Base-by-base conservation (phyloP, 1,140 invertebrate genomes). In the Mactra quadrangularis region DNA sequence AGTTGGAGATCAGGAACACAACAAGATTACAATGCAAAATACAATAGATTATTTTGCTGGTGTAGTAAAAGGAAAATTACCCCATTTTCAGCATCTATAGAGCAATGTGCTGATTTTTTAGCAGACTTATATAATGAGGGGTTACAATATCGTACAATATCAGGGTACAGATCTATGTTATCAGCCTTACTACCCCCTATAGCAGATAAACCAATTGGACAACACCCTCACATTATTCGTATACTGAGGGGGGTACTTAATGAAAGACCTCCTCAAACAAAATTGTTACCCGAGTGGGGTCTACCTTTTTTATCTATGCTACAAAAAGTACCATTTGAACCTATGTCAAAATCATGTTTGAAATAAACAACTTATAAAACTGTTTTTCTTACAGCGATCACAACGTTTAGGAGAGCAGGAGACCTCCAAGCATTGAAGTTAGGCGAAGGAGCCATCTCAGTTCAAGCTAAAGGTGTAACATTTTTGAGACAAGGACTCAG, bases 101-200 rank as follows among this genome's bases (percentile, higher is more conserved):
- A 3, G 17, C 35, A 76, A 52, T 60, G 59, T 70, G 72, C 72
- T 15, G 57, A 60, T 27, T 82, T 60, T 74, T 25, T 74, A 41
- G 31, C 79, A n/a, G 45, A 53, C 45, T 38, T 74, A 29, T 74
- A 52, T 47, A 2, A 41, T 35, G 35, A 31, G 15, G 60, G 76
- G 38, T 41, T 70, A 50, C 55, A 72, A 29, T 59, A 83, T 52
- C 29, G 72, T 1, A 77, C 82, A 41, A 76, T 83, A 59, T 38
- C 71, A 47, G 82, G 72, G 19, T 83, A 77, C 45, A 68, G 71
- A 25, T 82, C 76, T 35, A 82, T 85, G 83, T 70, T 85, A n/a
- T 81, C 76, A 25, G 60, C 76, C 17, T 4, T 85, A 15, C 53
- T 77, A 52, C 38, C 82, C 1, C 66, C 55, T 31, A 35, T 84